These are phyloP conservation scores for Limosa lapponica DNA, from an alignment of 2,797 vertebrate genomes.

Conservation along the genomic window DNA sequence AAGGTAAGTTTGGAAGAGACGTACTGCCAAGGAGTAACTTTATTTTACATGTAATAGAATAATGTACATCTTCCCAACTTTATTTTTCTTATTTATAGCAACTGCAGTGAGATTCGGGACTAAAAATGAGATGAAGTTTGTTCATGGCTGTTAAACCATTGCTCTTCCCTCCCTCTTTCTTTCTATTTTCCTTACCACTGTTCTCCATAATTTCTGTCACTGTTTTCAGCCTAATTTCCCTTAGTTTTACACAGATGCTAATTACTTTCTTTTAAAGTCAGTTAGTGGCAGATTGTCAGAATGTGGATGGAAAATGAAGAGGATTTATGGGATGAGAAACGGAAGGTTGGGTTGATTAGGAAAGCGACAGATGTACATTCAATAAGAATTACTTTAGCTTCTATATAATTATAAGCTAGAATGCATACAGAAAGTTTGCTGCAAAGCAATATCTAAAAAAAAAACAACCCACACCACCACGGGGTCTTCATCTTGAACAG, in stretches of 20 bases:
- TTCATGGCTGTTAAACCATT: neutral
- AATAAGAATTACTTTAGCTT: neutral
- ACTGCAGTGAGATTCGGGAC: neutral
- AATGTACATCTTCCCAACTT: neutral
- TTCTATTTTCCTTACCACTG: neutral
- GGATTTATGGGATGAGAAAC: neutral
- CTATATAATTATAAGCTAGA: neutral
- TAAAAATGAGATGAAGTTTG: neutral
- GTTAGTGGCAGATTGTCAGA: neutral
- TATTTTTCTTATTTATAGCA: neutral
- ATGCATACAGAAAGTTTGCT: neutral
- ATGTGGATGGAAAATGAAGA: neutral
- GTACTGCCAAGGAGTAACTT: neutral
- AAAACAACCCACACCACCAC: neutral
- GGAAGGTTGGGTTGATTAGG: neutral
- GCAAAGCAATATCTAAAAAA: neutral
- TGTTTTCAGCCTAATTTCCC: neutral
- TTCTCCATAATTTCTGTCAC: neutral
- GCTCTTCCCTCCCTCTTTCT: neutral
- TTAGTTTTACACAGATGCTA: neutral
- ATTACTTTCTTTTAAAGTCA: neutral
- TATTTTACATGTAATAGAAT: neutral
- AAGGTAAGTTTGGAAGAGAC: conserved; percentile 83
- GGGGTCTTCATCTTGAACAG: neutral
- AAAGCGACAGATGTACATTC: neutral